Base-by-base conservation (phyloP, 2,797 vertebrate genomes). In the Scarus forsteni region DNA sequence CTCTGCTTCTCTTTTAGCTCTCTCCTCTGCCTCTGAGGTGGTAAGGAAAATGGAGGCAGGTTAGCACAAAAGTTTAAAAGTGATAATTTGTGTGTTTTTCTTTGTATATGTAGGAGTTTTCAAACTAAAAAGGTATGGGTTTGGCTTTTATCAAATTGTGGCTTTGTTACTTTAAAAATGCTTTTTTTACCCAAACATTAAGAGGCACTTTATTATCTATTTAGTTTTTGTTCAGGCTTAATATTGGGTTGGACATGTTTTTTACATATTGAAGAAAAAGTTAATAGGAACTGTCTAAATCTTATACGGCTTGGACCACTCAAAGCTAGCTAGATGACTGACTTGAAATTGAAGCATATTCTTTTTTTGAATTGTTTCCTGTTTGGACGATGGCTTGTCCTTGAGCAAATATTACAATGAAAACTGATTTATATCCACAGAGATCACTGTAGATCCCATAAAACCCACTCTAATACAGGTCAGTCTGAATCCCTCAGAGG, bases 11-110 rank as follows among this genome's bases (percentile, higher is more conserved):
- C 57, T 92, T 80, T 89, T 91, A 51, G 88, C 90, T 77, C 91
- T 78, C 89, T 99, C 98, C 86, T 99, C 97, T 1, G 93, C 92
- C 90, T 93, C 94, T 91, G 75, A 73, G 60, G 78, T 85, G 49
- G 84, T 46, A 82, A 10, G 57, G 12, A 68, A 52, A 1, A 51
- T 6, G 45, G 39, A 42, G 40, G 14, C 11, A 38, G 19, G 48
- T 87, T 44, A 75, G 55, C 40, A n/a, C 19, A 46, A 34, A 38
- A 19, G 3, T 27, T 6, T 27, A 27, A 27, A 27, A 27, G 4
- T 27, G 27, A 27, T 27, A 2, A 4, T 27, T 27, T 27, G 2
- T 27, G 27, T 27, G 27, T 27, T 27, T 27, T 27, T 27, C 27
- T 4, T 27, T 27, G 27, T 27, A 27, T 27, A 27, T 27, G 2